Base-by-base conservation (phyloP, 2,888 invertebrate genomes). In the Biston betularia region DNA sequence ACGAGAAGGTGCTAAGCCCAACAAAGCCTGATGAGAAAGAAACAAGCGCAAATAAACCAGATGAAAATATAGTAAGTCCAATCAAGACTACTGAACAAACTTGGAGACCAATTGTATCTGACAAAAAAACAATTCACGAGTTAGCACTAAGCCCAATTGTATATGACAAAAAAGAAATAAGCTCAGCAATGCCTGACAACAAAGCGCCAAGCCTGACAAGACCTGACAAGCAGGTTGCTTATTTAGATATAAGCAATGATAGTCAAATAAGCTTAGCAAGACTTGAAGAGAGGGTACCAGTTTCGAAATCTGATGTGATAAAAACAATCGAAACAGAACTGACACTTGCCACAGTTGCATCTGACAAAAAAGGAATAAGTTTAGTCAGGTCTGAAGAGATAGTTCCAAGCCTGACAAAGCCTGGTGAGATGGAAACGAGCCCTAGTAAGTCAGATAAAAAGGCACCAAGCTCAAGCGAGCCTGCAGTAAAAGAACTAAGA, bases 131-230 rank as follows among this genome's bases (percentile, higher is more conserved):
- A 9, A 1, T 35, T 35, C 5, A 35, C 8, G 53, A 38, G 10
- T 38, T 38, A 11, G 56, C 15, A 45, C 38, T 12, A 14, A 53
- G 35, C 35, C 35, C 35, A 35, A 35, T 35, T 35, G 7, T 35
- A 3, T 38, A 33, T 1, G 68, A 72, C 38, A 38, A 63, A 1
- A 69, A 68, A 7, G 24, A n/a, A 0, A 35, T 50, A 0, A 72
- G 59, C 8, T 56, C 63, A 3, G 61, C 11, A 12, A n/a, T 49
- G 33, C 57, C 48, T 0, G 57, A 54, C 0, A 73, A 73, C 0
- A 44, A 69, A 10, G 72, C 14, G 5, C 0, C 45, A 14, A 46
- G 45, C 8, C 45, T 14, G 14, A 5, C 0, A 14, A n/a, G 1
- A 6, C 6, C 5, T 9, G 45, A 73, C 6, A 33, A 33, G 0